Evolutionary conservation across 23 tunicate species (phyloP).

Genomic region (Phallusia fumigata): DNA sequence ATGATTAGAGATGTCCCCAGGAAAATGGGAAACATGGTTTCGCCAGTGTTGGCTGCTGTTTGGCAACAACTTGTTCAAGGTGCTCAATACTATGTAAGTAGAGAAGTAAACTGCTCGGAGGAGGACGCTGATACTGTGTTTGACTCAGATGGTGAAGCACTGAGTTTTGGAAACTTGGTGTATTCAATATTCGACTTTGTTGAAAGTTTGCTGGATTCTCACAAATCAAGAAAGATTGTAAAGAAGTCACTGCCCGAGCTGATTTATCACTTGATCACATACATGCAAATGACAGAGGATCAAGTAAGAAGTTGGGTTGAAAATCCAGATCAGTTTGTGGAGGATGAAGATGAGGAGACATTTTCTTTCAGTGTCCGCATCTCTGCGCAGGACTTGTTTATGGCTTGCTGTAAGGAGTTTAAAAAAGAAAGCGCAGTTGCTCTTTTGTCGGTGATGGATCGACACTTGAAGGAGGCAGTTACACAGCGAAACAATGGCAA

Average conservation of each 20-base stretch:
- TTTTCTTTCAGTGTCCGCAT: conserved; percentile 83
- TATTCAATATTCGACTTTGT: conserved; percentile 70
- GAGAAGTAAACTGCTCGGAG: conserved; percentile 54
- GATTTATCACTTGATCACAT: conserved; percentile 68
- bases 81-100: conserved; percentile 58
- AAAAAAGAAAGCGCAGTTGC: conserved; percentile 51
- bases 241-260: conserved; percentile 73
- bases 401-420: conserved; percentile 71
- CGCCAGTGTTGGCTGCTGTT: conserved; percentile 62
- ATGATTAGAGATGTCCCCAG: conserved; percentile 51
- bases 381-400: conserved; percentile 83
- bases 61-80: conserved; percentile 73
- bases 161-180: conserved; percentile 73
- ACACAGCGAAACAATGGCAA: conserved; percentile 42
- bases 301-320: conserved; percentile 72
- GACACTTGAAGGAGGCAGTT: conserved; percentile 61
- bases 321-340: conserved; percentile 94
- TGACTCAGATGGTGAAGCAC: conserved; percentile 82
- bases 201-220: conserved; percentile 60
- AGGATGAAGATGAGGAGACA: conserved; percentile 93
- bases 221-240: conserved; percentile 38
- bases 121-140: conserved; percentile 58
- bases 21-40: conserved; percentile 48
- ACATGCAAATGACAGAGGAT: conserved; percentile 89
- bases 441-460: conserved; percentile 48